Base-by-base conservation (phyloP, 1,140 invertebrate species). In the Meteorus sp. region DNA sequence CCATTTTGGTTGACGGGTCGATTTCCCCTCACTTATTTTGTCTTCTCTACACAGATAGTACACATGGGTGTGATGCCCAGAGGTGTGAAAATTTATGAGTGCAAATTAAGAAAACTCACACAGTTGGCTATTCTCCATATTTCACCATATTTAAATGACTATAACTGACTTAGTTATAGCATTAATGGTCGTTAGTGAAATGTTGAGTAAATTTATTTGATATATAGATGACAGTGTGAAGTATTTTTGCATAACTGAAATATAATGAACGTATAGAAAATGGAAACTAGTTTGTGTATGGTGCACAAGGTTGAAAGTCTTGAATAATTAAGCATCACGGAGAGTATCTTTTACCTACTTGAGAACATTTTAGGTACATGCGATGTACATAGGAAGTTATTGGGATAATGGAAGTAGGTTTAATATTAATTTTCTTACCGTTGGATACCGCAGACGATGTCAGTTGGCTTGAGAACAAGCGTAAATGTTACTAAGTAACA, bases 401-500 rank as follows among this genome's bases (percentile, higher is more conserved):
- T 7, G 15, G n/a, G 9, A 8, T 15, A 50, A 17, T 31, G n/a
- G 9, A 39, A 39, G 5, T 11, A 35, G 15, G 50, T 45, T 27
- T 11, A 33, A 9, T 29, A 23, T 17, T 17, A 45, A n/a, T n/a
- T 29, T 33, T 48, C 19, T 37, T 23, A 91, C 89, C 90, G 84
- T 73, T 92, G 90, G 47, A 92, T 78, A 11, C 88, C 85, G 69
- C 90, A 92, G 20, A 91, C 86, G 53, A 89, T 72, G 73, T 92
- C 85, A 5, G 85, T 89, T 0, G 90, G 90, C 59, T 87, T 85
- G 8, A 94, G 75, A 3, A 95, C 87, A 8, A 96, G 81, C 1
- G 89, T 84, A 73, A 94, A 94, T 3, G 93, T 94, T 55, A 95
- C 88, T 43, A 88, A 84, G 78, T 95, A 97, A 79, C 94, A 95